Evolutionary conservation across 2,113 vertebrate species (phyloP).

Genomic region (Fregata magnificens): DNA sequence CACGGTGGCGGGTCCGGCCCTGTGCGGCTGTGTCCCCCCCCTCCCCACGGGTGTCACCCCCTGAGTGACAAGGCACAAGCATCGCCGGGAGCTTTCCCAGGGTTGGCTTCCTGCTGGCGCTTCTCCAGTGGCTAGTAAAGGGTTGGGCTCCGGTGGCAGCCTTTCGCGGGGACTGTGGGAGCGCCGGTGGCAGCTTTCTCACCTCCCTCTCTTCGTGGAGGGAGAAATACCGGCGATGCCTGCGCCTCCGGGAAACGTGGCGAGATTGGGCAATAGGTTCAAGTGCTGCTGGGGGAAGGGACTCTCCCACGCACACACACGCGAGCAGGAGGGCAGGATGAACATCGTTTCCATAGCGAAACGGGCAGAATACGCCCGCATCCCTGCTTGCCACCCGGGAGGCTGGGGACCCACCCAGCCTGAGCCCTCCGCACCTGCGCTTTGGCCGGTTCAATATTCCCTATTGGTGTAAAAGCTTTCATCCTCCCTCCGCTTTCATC

Average conservation of each 20-base stretch:
- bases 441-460: background rate
- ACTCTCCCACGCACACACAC: constrained; percentile 21
- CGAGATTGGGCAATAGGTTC: constrained; percentile 54
- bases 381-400: background rate
- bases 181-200: background rate
- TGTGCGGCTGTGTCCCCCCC: no score
- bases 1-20: background rate
- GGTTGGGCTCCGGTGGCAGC: background rate
- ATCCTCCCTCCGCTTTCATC: background rate
- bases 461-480: background rate
- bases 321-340: background rate
- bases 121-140: background rate
- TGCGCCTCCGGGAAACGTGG: constrained; percentile 18
- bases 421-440: accelerated
- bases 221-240: background rate
- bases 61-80: background rate
- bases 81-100: background rate
- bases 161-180: background rate
- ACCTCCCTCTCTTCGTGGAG: background rate
- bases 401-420: background rate
- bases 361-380: background rate
- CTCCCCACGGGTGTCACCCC: background rate
- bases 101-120: background rate
- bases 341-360: background rate
- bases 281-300: constrained; percentile 35